Evolutionary conservation across 2,113 vertebrate genomes (phyloP).

Genomic region (Pholis gunnellus): DNA sequence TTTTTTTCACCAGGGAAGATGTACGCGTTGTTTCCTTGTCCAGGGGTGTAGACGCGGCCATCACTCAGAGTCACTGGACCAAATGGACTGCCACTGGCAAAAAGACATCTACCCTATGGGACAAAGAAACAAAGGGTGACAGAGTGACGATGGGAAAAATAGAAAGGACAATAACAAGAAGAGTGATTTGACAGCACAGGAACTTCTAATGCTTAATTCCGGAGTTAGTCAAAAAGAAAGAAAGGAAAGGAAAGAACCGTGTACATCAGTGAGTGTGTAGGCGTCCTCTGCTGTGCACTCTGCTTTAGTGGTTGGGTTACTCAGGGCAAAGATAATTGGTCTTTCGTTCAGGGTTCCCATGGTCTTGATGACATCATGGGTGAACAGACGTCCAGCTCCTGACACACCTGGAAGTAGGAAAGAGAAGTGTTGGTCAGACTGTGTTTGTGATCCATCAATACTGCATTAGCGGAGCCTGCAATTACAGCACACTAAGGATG

Average conservation of each 20-base stretch:
- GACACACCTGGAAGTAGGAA: slow-evolving; percentile 87
- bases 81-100: slow-evolving; percentile 97
- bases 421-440: neutral
- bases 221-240: neutral
- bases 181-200: neutral
- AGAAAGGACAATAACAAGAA: neutral
- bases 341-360: slow-evolving; percentile 92
- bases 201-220: neutral
- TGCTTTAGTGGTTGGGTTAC: slow-evolving; percentile 94
- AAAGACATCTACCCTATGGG: slow-evolving; percentile 92
- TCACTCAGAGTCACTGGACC: slow-evolving; percentile 89
- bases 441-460: neutral
- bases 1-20: slow-evolving; percentile 92
- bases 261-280: slow-evolving; percentile 90
- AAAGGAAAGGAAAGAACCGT: rapidly evolving
- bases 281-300: slow-evolving; percentile 97
- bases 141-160: neutral
- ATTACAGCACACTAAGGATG: neutral
- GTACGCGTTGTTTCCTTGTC: slow-evolving; percentile 97
- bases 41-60: slow-evolving; percentile 89
- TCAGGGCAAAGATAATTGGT: slow-evolving; percentile 95
- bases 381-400: slow-evolving; percentile 94
- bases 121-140: neutral
- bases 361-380: slow-evolving; percentile 87
- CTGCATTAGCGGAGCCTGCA: neutral